A percentile compares a stretch with the other conserved stretches of the same genome.
phyloP scores from a whole-genome alignment of 2,113 vertebrate genomes.

The Dendropsophus ebraccatus region DNA sequence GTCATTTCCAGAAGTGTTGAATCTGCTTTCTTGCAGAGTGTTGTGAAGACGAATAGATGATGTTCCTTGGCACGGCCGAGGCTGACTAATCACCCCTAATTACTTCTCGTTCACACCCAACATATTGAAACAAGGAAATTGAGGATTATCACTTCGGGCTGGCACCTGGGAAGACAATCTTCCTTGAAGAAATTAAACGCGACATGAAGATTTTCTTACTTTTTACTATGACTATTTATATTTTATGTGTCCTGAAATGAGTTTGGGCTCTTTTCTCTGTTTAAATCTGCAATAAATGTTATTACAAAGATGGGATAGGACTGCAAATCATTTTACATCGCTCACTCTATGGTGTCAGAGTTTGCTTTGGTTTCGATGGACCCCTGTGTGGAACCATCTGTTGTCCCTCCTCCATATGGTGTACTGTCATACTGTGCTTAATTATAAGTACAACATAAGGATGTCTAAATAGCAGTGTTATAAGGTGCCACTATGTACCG shows the following conservation, averaged over 20 bases:
- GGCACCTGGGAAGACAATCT: constrained; percentile 44
- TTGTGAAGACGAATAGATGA: constrained; percentile 24
- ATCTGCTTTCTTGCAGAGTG: background rate
- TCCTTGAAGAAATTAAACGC: background rate
- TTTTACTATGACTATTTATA: background rate
- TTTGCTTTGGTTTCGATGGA: background rate
- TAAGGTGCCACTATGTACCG: background rate
- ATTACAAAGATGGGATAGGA: background rate
- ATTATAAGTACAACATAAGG: background rate
- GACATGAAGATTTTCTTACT: background rate
- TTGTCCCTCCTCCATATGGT: background rate
- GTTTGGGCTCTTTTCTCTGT: background rate
- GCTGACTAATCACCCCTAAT: constrained; percentile 53
- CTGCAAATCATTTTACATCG: background rate
- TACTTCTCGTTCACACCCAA: constrained; percentile 50
- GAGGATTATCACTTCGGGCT: constrained; percentile 43
- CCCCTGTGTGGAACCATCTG: background rate
- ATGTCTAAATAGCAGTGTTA: background rate
- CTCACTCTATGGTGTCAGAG: background rate
- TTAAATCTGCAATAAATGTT: background rate
- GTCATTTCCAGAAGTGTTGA: background rate
- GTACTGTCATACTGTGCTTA: background rate
- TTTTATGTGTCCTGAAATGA: background rate
- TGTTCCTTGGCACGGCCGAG: constrained; percentile 42
- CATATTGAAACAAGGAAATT: constrained; percentile 55